Evolutionary conservation across 35 echinoderm and acorn worm genomes (phyloP).

Genomic region (Apostichopus japonicus): DNA sequence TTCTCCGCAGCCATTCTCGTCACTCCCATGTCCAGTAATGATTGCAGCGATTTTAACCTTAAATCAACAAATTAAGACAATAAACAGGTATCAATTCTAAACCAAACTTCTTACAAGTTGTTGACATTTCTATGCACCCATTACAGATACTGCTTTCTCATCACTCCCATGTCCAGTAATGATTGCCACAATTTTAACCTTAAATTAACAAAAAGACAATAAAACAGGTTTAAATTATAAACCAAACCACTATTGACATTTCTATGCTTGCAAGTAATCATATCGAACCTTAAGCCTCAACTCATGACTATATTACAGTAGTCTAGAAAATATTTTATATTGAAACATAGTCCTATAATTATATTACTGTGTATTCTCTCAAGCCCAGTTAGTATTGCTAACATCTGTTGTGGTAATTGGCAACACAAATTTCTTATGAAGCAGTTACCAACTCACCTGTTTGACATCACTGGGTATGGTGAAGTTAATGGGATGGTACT

Average conservation of each 20-base stretch:
- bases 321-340: too few relatives aligned
- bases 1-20: slow-evolving; percentile 91
- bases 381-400: too few relatives aligned
- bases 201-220: neutral
- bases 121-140: neutral
- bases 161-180: slow-evolving; percentile 94
- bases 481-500: slow-evolving; percentile 76
- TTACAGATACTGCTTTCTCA: slow-evolving; percentile 55
- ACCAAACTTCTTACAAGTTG: neutral
- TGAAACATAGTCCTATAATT: too few relatives aligned
- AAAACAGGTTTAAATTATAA: neutral
- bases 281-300: too few relatives aligned
- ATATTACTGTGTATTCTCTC: too few relatives aligned
- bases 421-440: neutral
- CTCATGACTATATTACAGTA: too few relatives aligned
- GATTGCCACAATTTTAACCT: slow-evolving; percentile 74
- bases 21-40: slow-evolving; percentile 90
- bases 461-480: slow-evolving; percentile 58
- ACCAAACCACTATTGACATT: neutral
- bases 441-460: slow-evolving; percentile 55
- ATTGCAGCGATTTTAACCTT: slow-evolving; percentile 75
- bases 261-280: neutral
- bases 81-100: neutral
- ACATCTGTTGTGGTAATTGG: neutral
- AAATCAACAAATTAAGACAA: neutral